Evolutionary conservation across 2,888 invertebrate species (phyloP).

Genomic region (Boloria selene): DNA sequence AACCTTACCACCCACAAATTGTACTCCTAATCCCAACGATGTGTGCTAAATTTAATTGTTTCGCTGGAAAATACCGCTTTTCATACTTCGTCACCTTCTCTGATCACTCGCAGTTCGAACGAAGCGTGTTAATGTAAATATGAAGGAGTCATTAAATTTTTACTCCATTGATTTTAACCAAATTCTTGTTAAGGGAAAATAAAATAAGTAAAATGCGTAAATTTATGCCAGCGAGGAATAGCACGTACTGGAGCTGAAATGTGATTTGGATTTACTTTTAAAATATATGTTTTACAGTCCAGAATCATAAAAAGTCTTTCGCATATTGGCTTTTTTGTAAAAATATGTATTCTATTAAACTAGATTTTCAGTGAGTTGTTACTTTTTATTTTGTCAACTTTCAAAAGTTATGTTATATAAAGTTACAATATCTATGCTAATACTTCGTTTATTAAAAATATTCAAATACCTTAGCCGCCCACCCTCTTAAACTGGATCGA

Average conservation of each 20-base stretch:
- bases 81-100: conserved; percentile 61
- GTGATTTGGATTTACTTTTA: conserved; percentile 31
- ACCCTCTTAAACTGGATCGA: too few relatives aligned
- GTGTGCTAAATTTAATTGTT: conserved; percentile 79
- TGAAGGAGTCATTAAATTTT: conserved; percentile 79
- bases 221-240: conserved; percentile 32
- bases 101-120: conserved; percentile 61
- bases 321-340: not conserved
- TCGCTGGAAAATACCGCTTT: conserved; percentile 70
- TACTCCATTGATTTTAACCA: conserved; percentile 38
- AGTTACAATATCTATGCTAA: too few relatives aligned
- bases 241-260: conserved; percentile 23
- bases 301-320: conserved; percentile 2
- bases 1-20: conserved; percentile 54
- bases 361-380: too few relatives aligned
- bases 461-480: too few relatives aligned
- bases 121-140: conserved; percentile 72
- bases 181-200: conserved; percentile 16
- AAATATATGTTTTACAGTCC: conserved; percentile 30
- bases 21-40: conserved; percentile 64
- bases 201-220: conserved; percentile 38
- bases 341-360: too few relatives aligned
- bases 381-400: conserved; percentile 12
- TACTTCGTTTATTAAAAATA: too few relatives aligned
- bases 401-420: too few relatives aligned